phyloP scores from a whole-genome alignment of 2,113 vertebrate genomes.

The Hydrochoerus hydrochaeris region DNA sequence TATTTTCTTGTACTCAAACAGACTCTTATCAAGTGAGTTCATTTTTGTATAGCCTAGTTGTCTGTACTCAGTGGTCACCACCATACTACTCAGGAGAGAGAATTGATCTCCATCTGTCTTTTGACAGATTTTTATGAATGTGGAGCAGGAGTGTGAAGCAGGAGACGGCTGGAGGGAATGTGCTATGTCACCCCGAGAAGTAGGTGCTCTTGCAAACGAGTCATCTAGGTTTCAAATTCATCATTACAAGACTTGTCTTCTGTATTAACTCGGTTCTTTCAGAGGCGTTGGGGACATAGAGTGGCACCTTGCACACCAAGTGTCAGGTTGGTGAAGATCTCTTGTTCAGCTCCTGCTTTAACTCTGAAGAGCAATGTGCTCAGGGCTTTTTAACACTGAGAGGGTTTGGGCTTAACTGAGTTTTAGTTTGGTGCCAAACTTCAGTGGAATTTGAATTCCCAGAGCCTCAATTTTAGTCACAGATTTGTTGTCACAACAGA shows the following conservation, averaged over 20 bases:
- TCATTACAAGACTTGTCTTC: not conserved
- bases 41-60: too few species aligned
- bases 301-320: not conserved
- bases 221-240: not conserved
- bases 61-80: not conserved
- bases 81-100: not conserved
- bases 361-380: not conserved
- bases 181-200: not conserved
- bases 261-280: not conserved
- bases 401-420: constrained; percentile 38
- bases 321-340: constrained; percentile 52
- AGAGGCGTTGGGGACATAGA: not conserved
- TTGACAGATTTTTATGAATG: not conserved
- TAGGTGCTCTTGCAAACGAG: not conserved
- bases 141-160: not conserved
- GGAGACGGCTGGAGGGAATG: not conserved
- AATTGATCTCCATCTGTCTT: not conserved
- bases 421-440: constrained; percentile 68
- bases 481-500: constrained; percentile 13
- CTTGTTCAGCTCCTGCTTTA: not conserved
- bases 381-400: constrained; percentile 55
- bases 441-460: constrained; percentile 8
- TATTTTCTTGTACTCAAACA: too few species aligned
- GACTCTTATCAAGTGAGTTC: too few species aligned
- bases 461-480: not conserved